A percentile compares a stretch with the other conserved stretches of the same genome.
These are phyloP conservation scores for Boloria selene DNA, from an alignment of 2,888 invertebrate genomes.

Conservation along the genomic window DNA sequence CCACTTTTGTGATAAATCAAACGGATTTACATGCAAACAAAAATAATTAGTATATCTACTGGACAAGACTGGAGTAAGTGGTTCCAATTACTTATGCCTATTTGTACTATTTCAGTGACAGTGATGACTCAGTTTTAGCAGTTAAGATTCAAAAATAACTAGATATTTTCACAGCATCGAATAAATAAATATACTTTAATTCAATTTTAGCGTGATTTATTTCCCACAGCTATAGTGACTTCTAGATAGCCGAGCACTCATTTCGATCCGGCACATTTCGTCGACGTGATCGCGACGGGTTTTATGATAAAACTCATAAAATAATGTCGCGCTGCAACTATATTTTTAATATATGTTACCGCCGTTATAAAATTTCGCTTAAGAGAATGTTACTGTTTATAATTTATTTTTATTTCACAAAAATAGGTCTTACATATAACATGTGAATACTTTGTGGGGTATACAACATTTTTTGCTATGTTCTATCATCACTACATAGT, in stretches of 20 bases:
- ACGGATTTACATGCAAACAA: constrained; percentile 18
- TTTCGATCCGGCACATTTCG: constrained; percentile 42
- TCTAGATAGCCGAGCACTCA: constrained; percentile 33
- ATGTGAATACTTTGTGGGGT: too few species aligned
- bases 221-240: constrained; percentile 16
- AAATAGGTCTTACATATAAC: neutral
- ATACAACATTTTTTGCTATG: too few species aligned
- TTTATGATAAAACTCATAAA: constrained; percentile 49
- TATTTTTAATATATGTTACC: constrained; percentile 43
- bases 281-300: constrained; percentile 42
- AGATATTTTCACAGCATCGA: neutral
- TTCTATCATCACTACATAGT: too few species aligned
- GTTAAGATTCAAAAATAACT: neutral
- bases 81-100: neutral
- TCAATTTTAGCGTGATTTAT: constrained; percentile 14
- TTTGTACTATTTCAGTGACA: neutral
- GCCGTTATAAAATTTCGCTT: constrained; percentile 34
- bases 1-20: constrained; percentile 35
- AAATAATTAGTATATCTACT: constrained; percentile 11
- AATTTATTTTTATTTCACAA: constrained; percentile 14
- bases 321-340: constrained; percentile 44
- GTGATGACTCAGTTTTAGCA: neutral
- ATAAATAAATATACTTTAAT: constrained; percentile 14
- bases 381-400: constrained; percentile 25
- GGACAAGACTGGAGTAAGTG: neutral